Evolutionary conservation across 2,797 vertebrate species (phyloP).

Genomic region (Tiaroga cobitis): DNA sequence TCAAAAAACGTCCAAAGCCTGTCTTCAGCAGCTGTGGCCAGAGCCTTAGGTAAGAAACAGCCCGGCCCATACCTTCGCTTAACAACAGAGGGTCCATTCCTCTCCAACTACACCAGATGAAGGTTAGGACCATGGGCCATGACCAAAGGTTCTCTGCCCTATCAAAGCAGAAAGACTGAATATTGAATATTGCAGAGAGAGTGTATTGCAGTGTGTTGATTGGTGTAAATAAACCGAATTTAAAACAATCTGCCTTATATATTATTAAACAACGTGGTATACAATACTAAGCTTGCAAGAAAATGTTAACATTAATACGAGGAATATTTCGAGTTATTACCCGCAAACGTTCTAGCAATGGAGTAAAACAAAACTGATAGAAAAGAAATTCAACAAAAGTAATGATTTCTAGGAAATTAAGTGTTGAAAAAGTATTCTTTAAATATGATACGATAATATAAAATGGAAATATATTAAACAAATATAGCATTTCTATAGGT

Average conservation of each 20-base stretch:
- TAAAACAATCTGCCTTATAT: too few relatives aligned
- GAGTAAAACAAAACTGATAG: not conserved
- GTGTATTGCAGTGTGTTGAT: not conserved
- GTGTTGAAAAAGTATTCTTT: not conserved
- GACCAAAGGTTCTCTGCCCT: slow-evolving; percentile 4
- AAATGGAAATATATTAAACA: not conserved
- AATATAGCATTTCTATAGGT: not conserved
- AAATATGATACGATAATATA: not conserved
- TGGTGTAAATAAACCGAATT: not conserved
- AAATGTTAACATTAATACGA: not conserved
- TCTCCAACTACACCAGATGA: slow-evolving; percentile 30
- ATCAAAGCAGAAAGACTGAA: slow-evolving; percentile 4
- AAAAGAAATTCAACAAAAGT: not conserved
- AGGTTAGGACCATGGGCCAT: slow-evolving; percentile 23
- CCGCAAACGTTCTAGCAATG: too few relatives aligned
- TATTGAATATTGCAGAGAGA: not conserved
- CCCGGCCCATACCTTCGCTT: not conserved
- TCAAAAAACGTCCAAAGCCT: slow-evolving; percentile 30
- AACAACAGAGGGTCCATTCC: not conserved
- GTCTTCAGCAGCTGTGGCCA: slow-evolving; percentile 25
- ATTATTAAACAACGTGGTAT: not conserved
- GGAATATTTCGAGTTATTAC: not conserved
- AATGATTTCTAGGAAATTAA: not conserved
- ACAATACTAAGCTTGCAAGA: not conserved
- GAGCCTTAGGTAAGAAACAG: slow-evolving; percentile 17